Base-by-base conservation (phyloP, 2,797 vertebrate genomes). In the Phrynocephalus guinanensis region DNA sequence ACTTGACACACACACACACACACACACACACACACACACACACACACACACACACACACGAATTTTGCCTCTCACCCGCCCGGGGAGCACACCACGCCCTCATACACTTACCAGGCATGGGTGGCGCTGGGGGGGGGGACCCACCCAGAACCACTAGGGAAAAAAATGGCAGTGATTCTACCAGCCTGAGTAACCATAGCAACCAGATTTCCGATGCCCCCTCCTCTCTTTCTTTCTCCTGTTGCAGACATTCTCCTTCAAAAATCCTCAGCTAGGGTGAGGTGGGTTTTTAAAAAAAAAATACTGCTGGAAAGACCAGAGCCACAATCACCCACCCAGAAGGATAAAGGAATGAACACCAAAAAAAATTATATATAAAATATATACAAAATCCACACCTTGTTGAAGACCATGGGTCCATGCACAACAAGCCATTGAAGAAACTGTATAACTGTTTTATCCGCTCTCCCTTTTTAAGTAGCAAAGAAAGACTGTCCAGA, bases 101-200 rank as follows among this genome's bases (percentile, higher is more conserved):
- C 52, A 44, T 77, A 52, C 5, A 44, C 30, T 56, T 81, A 68
- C 56, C 71, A 80, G 82, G 52, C 77, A 81, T 71, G 44, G 60
- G 66, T 28, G 84, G 71, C 48, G 33, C 60, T 16, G 1, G 20
- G n/a, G n/a, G 33, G 33, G 1, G 20, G n/a, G n/a, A 67, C 80
- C 38, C 38, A 44, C 15, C 72, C 80, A 73, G 71, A 77, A 48
- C 38, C 7, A 30, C 60, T 68, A 13, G 63, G n/a, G 2, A 24
- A 60, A 75, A 75, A 75, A 44, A 10, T 48, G 63, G 70, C 78
- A 70, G 8, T 16, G 91, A 93, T 92, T 95, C 90, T 89, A 48
- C 83, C 83, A 80, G 90, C 93, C 87, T 48, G 66, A 77, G 92
- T 96, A 90, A 87, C 95, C 94, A 95, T 94, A 91, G 95, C 91